Evolutionary conservation across 2,797 vertebrate species (phyloP), one percentile per base, ranked within the genome.

Genomic region (Rhadinocentrus ornatus): DNA sequence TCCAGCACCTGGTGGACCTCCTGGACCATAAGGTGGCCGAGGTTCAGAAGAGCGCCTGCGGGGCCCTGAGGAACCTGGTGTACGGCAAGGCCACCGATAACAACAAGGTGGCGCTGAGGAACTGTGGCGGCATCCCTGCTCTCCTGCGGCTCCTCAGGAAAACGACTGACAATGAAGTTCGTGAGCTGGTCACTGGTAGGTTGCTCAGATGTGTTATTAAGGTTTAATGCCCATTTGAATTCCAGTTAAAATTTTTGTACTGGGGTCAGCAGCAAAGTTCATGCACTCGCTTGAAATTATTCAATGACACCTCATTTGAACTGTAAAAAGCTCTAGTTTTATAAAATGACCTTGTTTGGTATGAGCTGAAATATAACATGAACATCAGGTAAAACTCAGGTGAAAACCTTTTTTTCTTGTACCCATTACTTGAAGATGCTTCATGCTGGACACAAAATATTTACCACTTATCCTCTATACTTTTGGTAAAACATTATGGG

Each of bases 101-200:
- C 89, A 99, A 99, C 93, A 99, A 99, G 91, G 96, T 98, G 89
- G 96, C 97, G 0, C 96, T 99, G 94, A 96, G 97, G 93, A 99
- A 99, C 48, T 96, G 97, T 11, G 97, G 97, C 0, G 98, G 98
- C 1, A 94, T 99, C n/a, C 96, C 97, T 1, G 97, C 98, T 5
- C 95, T 99, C 62, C 92, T 98, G 74, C 94, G 97, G 15, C 91
- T 99, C 82, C 91, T 99, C 86, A 95, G 97, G 89, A 98, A 98
- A 86, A 98, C 96, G 7, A 89, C 94, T 0, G 97, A 99, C 91
- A 95, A 96, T 0, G 97, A 99, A 92, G 91, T 98, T 44, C 94
- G 97, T 20, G 98, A 99, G 85, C 96, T 99, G 52, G 97, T 99
- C 73, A 99, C 98, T 1, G 98, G 98, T 99, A 84, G 24, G 94